Base-by-base conservation (phyloP, 2,888 invertebrate genomes). In the Caenorhabditis sulstoni region DNA sequence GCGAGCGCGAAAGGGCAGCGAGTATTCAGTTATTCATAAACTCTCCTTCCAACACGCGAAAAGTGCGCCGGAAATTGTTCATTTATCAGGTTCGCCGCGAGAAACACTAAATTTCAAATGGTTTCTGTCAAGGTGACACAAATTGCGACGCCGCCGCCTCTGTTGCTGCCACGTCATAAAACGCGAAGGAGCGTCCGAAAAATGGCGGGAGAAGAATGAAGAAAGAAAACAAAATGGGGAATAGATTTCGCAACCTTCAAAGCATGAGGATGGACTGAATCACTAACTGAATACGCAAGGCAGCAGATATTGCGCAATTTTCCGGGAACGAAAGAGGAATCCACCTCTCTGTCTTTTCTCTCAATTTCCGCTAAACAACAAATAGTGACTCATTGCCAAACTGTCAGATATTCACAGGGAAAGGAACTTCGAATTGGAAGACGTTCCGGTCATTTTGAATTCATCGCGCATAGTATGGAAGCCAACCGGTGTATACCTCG, bases 1-100 rank as follows among this genome's bases (percentile, higher is more conserved):
- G 49, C 37, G 44, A 44, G 50, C 14, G 20, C 45, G 49, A 12
- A 45, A 39, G 55, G 39, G 57, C 20, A 41, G 45, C 47, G 55
- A 62, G 47, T 62, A 35, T 37, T 62, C 57, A 61, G 70, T 70
- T 62, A 71, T 71, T 71, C 71, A 71, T 71, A 62, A 71, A 71
- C 53, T 39, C 53, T n/a, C 18, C 39, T 45, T n/a, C 18, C 41
- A 18, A 23, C 9, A 0, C 11, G 22, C 4, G 37, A 47, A 70
- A 61, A 61, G 3, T 29, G 29, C 29, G 4, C 4, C 29, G 45
- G n/a, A 57, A 57, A 57, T 57, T 57, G 53, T 53, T 37, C 35
- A 70, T 70, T 70, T 62, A 70, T 70, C 70, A 61, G 45, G 68
- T 50, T 66, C 23, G 7, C 29, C 29, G 29, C 29, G 41, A 47